Evolutionary conservation across 1,140 invertebrate genomes (phyloP), one percentile per base, ranked within the genome.

Genomic region (Bombus fervidus): DNA sequence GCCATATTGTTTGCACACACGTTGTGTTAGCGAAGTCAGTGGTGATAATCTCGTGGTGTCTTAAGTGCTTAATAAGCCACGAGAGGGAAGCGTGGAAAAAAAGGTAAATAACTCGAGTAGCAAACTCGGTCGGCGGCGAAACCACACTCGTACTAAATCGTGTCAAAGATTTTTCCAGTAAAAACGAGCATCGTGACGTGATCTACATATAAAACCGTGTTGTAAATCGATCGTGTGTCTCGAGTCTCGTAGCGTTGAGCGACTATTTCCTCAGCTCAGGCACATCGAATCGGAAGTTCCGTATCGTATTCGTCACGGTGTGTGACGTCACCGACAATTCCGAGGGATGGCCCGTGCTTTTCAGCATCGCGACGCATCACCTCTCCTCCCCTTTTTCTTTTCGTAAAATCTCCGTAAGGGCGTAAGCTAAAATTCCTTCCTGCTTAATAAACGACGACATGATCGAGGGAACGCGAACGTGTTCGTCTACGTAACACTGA

Each of bases 1-100:
- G 91, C 92, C 92, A 93, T 93, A 92, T 92, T 93, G 89, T 92
- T 88, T 88, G 90, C 87, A 86, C 86, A 89, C 87, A 92, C 92
- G 90, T 92, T 88, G 89, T 64, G 57, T 53, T 80, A 79, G 39
- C 39, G 81, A 87, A 62, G 57, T 31, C 72, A 83, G 87, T 89
- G 79, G 85, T 83, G 86, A 78, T 83, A 73, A 81, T 88, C 53
- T 86, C 81, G 86, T 31, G 76, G 68, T 85, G 34, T 83, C 31
- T 37, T 64, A 81, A 89, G 84, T 73, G 53, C 75, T 47, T 59
- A 47, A 53, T 71, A 53, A 31, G 43, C 62, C 59, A 72, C 57
- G 39, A 59, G 76, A 81, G n/a, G 69, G 37, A 86, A 87, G 86
- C 64, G 87, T 77, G 77, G 28, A 75, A 59, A 85, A 85, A 90